Conservation (phyloP, 1,140 invertebrate genomes). For the Telenomus remus region DNA sequence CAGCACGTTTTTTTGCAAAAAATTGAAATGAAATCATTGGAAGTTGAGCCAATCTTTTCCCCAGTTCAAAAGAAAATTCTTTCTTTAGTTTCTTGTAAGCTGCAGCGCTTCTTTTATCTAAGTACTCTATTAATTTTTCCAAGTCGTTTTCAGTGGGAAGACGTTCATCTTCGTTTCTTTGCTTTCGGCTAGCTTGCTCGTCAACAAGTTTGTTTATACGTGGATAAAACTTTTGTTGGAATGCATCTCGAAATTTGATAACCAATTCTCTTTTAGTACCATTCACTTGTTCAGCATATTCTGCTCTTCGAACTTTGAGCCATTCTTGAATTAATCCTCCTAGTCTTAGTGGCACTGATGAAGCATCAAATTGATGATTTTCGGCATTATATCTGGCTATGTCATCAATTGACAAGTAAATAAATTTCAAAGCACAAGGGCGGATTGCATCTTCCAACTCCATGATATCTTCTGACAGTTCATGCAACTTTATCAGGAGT, state of each 20-base stretch:
- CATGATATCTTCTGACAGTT: background rate
- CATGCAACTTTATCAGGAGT: slow-evolving; percentile 1
- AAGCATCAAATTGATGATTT: background rate
- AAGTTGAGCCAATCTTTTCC: background rate
- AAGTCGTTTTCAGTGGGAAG: background rate
- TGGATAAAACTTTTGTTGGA: slow-evolving; percentile 7
- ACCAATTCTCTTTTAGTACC: background rate
- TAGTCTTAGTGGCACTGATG: background rate
- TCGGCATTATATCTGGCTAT: background rate
- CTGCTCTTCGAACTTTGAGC: background rate
- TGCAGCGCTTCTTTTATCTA: background rate
- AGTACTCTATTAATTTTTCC: background rate
- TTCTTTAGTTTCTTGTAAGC: background rate
- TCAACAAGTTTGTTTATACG: slow-evolving; percentile 12
- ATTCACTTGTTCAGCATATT: slow-evolving; percentile 8
- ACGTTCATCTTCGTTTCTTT: slow-evolving; percentile 17
- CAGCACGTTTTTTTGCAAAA: slow-evolving; percentile 4
- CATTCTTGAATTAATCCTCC: background rate
- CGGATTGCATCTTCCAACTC: slow-evolving; percentile 3
- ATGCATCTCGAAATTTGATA: slow-evolving; percentile 5
- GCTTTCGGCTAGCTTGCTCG: slow-evolving; percentile 1
- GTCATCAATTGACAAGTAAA: background rate
- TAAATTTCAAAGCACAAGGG: background rate
- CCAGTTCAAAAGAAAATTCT: background rate
- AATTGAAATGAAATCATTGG: slow-evolving; percentile 1